phyloP scores from a whole-genome alignment of 2,888 invertebrate genomes.

The Dicyrtoma fusca region DNA sequence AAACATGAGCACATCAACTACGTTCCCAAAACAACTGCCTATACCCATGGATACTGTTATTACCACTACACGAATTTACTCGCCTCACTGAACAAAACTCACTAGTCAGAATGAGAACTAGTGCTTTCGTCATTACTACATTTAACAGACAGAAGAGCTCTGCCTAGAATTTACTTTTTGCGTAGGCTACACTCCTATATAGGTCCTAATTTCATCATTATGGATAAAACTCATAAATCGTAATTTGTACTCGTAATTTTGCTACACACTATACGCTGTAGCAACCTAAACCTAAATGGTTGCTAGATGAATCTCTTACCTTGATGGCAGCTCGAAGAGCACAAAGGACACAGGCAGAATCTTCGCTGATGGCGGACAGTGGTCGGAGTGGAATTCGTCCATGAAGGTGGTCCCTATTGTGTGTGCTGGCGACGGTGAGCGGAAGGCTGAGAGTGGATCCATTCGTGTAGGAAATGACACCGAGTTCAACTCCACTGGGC shows the following conservation, averaged over 20 bases:
- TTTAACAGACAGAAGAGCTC: background rate
- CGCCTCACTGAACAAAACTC: no score
- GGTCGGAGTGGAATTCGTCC: conserved; percentile 57
- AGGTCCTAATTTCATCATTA: conserved; percentile 26
- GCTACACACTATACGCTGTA: background rate
- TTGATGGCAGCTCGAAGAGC: conserved; percentile 54
- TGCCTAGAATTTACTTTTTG: conserved; percentile 11
- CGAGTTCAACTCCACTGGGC: conserved; percentile 56
- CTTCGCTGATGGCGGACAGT: conserved; percentile 47
- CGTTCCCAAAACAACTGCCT: background rate
- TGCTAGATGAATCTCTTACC: no score
- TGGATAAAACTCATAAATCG: conserved; percentile 31
- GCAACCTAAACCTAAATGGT: no score
- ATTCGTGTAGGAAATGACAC: conserved; percentile 56
- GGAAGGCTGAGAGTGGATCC: conserved; percentile 54
- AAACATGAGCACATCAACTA: conserved; percentile 1
- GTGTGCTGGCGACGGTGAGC: conserved; percentile 55
- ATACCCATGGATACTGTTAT: background rate
- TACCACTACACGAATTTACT: conserved; percentile 6
- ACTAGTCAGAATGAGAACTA: no score
- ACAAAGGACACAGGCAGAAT: conserved; percentile 53
- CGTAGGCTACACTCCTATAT: conserved; percentile 6
- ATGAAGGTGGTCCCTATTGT: conserved; percentile 57
- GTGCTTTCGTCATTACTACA: background rate
- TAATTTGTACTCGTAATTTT: conserved; percentile 24